Evolutionary conservation across 2,797 vertebrate species (phyloP), one percentile per base, ranked within the genome.

Genomic region (Molossus alvarezi): DNA sequence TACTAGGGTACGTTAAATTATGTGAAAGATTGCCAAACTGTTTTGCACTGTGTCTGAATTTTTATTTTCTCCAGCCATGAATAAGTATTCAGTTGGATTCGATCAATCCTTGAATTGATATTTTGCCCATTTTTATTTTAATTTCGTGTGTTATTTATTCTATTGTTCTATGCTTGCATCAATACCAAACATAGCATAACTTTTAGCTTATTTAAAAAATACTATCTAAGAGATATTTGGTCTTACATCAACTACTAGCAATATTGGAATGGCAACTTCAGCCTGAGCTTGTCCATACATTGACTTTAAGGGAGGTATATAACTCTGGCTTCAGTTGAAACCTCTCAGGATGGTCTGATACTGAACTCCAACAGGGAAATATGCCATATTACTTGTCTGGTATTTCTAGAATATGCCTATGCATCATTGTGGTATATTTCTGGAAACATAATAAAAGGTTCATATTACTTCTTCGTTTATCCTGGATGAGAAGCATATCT

Each of bases 131-230:
- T 60, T 82, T 53, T 12, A 69, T 20, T 87, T 13, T 25, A 37
- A 21, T 58, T 33, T 33, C 1, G 72, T 84, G 5, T 72, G 1
- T 0, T 33, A 7, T 79, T 12, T 53, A 62, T 85, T 45, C 11
- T 29, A 15, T 48, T 23, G 1, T 45, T 33, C 33, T 55, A 17
- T 65, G 80, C 9, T 57, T 81, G 18, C 4, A 37, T 20, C 48
- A 64, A 58, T 48, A 73, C 58, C 5, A 79, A 62, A 57, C 33
- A 89, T 14, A 48, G 48, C 37, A 21, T 89, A 41, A 65, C 89
- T 88, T 80, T 92, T 72, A 62, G 7, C 8, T 79, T 2, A 71
- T 62, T 93, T 93, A 73, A 27, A 18, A 94, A 83, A 76, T 91
- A 71, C 17, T 72, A 69, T 21, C 18, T 80, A 65, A 69, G 8